These are phyloP conservation scores for Pao palembangensis DNA, from an alignment of 2,113 vertebrate genomes.

Conservation along the genomic window DNA sequence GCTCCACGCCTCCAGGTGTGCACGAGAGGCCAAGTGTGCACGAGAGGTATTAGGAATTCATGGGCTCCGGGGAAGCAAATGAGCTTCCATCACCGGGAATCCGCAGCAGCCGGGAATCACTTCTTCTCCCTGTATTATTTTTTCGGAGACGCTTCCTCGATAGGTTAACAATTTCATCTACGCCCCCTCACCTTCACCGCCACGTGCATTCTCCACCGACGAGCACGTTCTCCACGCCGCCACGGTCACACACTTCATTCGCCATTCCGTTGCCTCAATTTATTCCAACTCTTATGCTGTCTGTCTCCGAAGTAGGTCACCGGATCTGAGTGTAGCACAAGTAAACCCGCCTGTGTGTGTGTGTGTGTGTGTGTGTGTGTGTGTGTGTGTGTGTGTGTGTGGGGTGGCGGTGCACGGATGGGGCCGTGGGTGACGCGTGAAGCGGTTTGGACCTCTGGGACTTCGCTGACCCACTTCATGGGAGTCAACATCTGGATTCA, in stretches of 20 bases:
- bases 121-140: slow-evolving; percentile 61
- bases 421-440: slow-evolving; percentile 18
- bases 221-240: slow-evolving; percentile 51
- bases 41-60: slow-evolving; percentile 66
- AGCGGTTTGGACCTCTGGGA: slow-evolving; percentile 34
- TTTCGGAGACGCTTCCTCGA: slow-evolving; percentile 44
- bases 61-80: slow-evolving; percentile 56
- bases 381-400: slow-evolving; percentile 1
- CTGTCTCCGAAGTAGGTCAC: slow-evolving; percentile 56
- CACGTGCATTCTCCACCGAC: slow-evolving; percentile 35
- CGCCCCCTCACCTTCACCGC: neutral
- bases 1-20: slow-evolving; percentile 40
- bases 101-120: slow-evolving; percentile 59
- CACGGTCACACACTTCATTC: slow-evolving; percentile 54
- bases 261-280: slow-evolving; percentile 38
- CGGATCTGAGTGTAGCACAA: slow-evolving; percentile 27
- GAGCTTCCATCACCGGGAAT: slow-evolving; percentile 58
- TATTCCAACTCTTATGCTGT: slow-evolving; percentile 36
- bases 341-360: slow-evolving; percentile 7
- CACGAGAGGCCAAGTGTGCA: slow-evolving; percentile 32
- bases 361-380: too few relatives aligned
- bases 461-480: slow-evolving; percentile 40
- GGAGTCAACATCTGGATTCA: slow-evolving; percentile 49
- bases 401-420: slow-evolving; percentile 17
- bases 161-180: slow-evolving; percentile 28